Base-by-base conservation (phyloP, 2,888 invertebrate genomes). In the Drosophila nr. fundita region DNA sequence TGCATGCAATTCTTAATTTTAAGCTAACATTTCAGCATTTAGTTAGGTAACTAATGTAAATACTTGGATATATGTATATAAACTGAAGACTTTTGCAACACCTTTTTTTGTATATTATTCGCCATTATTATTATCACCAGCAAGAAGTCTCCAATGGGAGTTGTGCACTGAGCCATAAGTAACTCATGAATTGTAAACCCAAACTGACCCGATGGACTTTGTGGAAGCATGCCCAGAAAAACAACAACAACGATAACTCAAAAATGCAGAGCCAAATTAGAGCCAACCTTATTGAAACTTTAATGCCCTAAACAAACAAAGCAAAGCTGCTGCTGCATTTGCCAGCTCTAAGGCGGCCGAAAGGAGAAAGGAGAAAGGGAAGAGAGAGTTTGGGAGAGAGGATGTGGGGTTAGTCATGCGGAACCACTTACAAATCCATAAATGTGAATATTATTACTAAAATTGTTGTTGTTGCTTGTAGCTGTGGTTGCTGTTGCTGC, bases 131-230 rank as follows among this genome's bases (percentile, higher is more conserved):
- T 21, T 36, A 34, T 55, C 34, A 32, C 11, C 29, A 59, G 36
- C 5, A 21, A 58, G 53, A 48, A 34, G 36, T 42, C 15, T 49
- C 32, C 66, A 60, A 48, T 38, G 79, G 79, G 80, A 80, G 79
- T 80, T 82, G 71, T 78, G 60, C 90, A 91, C 77, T 90, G 90
- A 91, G 87, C 90, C 90, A 90, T 91, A 87, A 91, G 91, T 91
- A 91, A 92, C 91, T 92, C 91, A 92, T 92, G 92, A 91, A 92
- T 92, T 91, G 91, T 85, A 91, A 87, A 80, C 88, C 91, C 90
- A 42, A 68, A 91, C 86, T 92, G 91, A 91, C 91, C 77, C 78
- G 90, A 88, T 90, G 91, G 88, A 90, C 87, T 81, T 79, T 82
- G 76, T 68, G 58, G 71, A 45, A 71, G 29, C 42, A 29, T 70